These are phyloP conservation scores for Brachyopa scutellaris DNA, from an alignment of 2,888 invertebrate species.

Conservation along the genomic window DNA sequence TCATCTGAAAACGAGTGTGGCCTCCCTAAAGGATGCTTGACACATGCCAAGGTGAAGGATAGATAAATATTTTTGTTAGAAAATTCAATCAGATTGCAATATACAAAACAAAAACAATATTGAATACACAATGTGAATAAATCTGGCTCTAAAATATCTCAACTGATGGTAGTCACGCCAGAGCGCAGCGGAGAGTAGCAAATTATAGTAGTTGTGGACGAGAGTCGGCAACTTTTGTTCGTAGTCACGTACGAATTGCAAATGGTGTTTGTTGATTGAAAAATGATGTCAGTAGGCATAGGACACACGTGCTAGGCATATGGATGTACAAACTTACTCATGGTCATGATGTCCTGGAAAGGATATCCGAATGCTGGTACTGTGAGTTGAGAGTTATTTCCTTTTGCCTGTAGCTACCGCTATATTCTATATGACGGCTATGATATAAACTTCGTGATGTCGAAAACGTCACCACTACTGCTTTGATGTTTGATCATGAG, in stretches of 20 bases:
- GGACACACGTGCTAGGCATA: slow-evolving; percentile 36
- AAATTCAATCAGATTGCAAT: slow-evolving; percentile 23
- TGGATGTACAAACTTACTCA: too few species aligned
- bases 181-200: too few species aligned
- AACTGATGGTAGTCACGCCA: slow-evolving; percentile 31
- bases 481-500: too few species aligned
- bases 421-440: too few species aligned
- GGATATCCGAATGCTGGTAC: neutral
- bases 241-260: slow-evolving; percentile 31
- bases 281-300: neutral
- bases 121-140: slow-evolving; percentile 48
- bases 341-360: neutral
- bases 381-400: too few species aligned
- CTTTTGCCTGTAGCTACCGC: too few species aligned
- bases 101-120: slow-evolving; percentile 12
- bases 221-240: slow-evolving; percentile 26
- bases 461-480: too few species aligned
- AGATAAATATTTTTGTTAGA: slow-evolving; percentile 50
- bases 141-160: slow-evolving; percentile 50
- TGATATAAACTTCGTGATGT: too few species aligned
- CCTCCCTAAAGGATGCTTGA: slow-evolving; percentile 47
- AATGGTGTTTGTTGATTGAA: slow-evolving; percentile 6
- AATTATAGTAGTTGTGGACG: slow-evolving; percentile 13
- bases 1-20: neutral
- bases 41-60: slow-evolving; percentile 62